phyloP scores from a whole-genome alignment of 2,888 invertebrate species.

The Coremacera marginata region DNA sequence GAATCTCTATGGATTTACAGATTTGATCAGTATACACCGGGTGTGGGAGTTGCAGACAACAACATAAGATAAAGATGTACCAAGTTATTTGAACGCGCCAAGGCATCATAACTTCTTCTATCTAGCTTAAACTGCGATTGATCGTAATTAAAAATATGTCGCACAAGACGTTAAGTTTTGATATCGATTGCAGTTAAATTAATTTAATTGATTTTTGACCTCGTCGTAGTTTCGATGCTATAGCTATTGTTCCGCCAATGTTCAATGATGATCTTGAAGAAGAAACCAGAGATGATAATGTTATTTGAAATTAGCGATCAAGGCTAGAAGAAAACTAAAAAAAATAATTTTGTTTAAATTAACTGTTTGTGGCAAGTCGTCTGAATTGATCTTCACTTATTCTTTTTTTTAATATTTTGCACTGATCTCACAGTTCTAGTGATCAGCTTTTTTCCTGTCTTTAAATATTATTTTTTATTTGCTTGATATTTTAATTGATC shows the following conservation, averaged over 20 bases:
- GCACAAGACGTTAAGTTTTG: neutral
- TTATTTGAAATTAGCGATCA: too few species aligned
- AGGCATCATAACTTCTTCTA: neutral
- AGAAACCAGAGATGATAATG: neutral
- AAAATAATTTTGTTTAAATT: too few species aligned
- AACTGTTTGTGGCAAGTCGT: too few species aligned
- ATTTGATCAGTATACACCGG: neutral
- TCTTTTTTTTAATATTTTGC: too few species aligned
- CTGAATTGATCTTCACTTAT: too few species aligned
- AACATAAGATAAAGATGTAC: neutral
- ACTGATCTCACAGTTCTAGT: too few species aligned
- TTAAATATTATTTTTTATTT: too few species aligned
- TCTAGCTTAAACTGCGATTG: neutral
- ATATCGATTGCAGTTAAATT: neutral
- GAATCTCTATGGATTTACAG: constrained; percentile 58
- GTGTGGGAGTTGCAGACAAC: neutral
- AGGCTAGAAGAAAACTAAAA: too few species aligned
- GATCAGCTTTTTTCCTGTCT: too few species aligned
- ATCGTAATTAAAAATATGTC: neutral
- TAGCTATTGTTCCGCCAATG: neutral
- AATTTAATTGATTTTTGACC: constrained; percentile 26
- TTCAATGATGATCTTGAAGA: neutral
- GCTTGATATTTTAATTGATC: too few species aligned
- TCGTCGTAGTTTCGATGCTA: neutral
- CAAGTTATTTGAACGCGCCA: neutral